A percentile compares a stretch with the other conserved stretches of the same genome.
Conservation (phyloP, 1,140 invertebrate species). For the Lucilia cuprina region DNA sequence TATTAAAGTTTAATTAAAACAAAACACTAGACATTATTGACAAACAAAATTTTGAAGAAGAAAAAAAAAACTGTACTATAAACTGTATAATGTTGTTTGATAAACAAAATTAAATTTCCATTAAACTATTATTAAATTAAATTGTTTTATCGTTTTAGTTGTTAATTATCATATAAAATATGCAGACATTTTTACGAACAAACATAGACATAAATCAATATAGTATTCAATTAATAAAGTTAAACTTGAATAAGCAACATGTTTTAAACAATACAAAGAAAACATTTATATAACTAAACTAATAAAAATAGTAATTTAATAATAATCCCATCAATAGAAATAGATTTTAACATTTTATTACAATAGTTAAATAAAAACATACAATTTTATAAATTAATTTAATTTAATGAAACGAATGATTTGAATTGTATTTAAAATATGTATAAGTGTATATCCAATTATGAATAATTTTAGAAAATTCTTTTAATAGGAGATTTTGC, state of each 20-base stretch:
- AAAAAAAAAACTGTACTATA: not conserved
- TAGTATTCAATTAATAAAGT: not conserved
- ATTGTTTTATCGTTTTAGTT: not conserved
- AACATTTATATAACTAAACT: not conserved
- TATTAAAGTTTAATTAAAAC: not conserved
- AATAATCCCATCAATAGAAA: constrained; percentile 2
- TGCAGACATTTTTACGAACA: not conserved
- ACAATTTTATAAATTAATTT: not conserved
- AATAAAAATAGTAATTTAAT: not conserved
- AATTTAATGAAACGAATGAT: not conserved
- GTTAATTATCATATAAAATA: not conserved
- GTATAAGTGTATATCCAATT: too few species aligned
- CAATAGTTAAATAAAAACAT: not conserved
- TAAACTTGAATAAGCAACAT: constrained; percentile 4
- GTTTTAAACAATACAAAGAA: constrained; percentile 3
- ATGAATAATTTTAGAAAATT: too few species aligned
- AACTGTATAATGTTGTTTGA: not conserved
- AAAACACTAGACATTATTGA: not conserved
- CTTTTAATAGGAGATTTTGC: too few species aligned
- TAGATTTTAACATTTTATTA: not conserved
- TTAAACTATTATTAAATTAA: not conserved
- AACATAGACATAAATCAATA: not conserved
- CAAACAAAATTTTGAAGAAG: not conserved
- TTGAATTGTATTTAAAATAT: too few species aligned
- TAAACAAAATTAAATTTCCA: not conserved